A percentile compares a stretch with the other conserved stretches of the same genome.
These are phyloP conservation scores for Spheniscus mendiculus DNA, from an alignment of 2,113 vertebrate species.

Conservation along the genomic window DNA sequence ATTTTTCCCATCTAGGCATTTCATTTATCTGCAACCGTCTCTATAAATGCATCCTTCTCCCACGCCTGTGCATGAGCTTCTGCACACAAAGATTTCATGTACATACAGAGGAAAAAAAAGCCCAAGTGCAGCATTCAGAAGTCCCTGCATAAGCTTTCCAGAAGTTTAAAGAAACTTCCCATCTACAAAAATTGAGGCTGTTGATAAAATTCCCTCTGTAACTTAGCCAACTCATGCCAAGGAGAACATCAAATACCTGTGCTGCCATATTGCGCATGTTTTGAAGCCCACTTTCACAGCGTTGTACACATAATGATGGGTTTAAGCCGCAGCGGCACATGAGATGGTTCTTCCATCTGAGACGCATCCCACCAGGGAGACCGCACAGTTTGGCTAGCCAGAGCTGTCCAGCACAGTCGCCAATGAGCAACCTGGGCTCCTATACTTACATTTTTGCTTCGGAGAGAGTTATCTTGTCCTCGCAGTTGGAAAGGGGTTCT, in stretches of 20 bases:
- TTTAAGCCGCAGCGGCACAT: fast-evolving
- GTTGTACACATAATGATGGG: fast-evolving
- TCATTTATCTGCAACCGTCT: neutral
- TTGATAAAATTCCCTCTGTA: neutral
- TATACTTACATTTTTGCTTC: conserved; percentile 84
- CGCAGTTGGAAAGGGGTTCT: neutral
- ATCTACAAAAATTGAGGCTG: neutral
- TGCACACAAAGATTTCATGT: neutral
- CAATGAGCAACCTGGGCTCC: neutral
- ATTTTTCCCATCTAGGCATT: neutral
- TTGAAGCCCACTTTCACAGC: neutral
- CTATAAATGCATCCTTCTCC: neutral
- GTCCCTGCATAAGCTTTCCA: neutral
- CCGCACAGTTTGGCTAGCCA: neutral
- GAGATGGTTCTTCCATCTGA: neutral
- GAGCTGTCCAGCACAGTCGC: fast-evolving
- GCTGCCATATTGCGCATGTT: fast-evolving
- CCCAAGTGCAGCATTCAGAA: neutral
- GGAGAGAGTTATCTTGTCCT: conserved; percentile 63
- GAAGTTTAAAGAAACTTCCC: neutral
- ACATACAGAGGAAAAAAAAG: neutral
- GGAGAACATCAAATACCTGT: neutral
- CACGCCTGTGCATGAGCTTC: neutral
- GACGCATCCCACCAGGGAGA: neutral
- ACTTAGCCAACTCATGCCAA: neutral